These are phyloP conservation scores for Microcebus griseorufus DNA, from an alignment of 2,113 vertebrate species.

Conservation along the genomic window DNA sequence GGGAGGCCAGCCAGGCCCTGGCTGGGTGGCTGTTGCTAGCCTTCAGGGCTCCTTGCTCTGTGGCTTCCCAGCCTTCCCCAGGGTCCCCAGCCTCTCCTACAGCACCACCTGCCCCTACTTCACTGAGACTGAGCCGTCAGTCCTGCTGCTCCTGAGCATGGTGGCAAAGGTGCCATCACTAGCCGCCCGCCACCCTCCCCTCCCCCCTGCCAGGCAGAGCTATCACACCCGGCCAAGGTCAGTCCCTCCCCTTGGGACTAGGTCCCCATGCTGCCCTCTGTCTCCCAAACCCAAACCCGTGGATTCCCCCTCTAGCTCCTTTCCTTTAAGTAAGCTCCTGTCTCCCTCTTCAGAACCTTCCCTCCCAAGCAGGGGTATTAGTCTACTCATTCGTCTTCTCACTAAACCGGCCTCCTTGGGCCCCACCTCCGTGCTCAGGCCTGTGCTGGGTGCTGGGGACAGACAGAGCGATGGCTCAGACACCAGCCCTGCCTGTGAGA, in stretches of 20 bases:
- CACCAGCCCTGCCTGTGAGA: not conserved
- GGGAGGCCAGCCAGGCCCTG: not conserved
- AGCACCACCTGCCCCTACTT: not conserved
- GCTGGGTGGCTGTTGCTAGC: rapidly evolving
- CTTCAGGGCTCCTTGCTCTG: not conserved
- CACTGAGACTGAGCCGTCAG: not conserved
- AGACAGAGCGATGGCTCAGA: not conserved
- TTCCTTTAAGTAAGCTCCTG: not conserved
- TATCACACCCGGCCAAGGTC: not conserved
- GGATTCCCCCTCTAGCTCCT: not conserved
- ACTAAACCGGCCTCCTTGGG: not conserved
- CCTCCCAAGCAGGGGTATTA: not conserved
- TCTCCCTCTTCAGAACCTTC: not conserved
- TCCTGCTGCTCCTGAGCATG: rapidly evolving
- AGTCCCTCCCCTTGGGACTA: not conserved
- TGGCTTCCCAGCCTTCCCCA: not conserved
- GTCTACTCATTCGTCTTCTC: not conserved
- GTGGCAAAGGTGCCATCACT: not conserved
- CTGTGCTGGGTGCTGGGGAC: not conserved
- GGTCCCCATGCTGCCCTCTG: not conserved
- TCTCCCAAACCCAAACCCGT: not conserved
- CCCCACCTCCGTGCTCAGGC: not conserved
- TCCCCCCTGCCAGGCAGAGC: rapidly evolving
- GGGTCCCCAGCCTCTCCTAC: not conserved
- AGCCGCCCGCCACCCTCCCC: rapidly evolving